Evolutionary conservation across 2,113 vertebrate genomes (phyloP), one percentile per base, ranked within the genome.

Genomic region (Ranitomeya imitator): DNA sequence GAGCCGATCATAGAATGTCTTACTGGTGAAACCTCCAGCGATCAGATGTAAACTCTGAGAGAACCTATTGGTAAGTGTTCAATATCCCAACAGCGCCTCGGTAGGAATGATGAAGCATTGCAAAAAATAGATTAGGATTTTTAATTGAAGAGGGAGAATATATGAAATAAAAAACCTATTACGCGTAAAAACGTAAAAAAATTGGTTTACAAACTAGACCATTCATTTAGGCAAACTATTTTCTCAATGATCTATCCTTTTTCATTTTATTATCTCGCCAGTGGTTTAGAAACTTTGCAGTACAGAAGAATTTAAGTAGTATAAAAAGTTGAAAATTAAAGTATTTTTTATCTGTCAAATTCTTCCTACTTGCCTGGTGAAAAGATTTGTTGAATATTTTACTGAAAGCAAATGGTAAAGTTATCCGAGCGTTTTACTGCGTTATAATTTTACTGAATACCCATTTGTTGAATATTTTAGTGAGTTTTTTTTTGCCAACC

Each of bases 331-430:
- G 0, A 78, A 90, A 93, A 92, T 91, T 90, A 91, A 92, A 93
- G 90, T 85, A 91, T 93, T 93, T 93, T 90, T 83, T 92, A 91
- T 90, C 90, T 92, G 92, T 92, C 90, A 93, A 79, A 90, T 92
- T 90, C 59, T 73, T 91, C 83, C 74, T 54, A 74, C 83, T 79
- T 76, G 31, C 26, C 45, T 90, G 65, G 93, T 92, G 90, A 90
- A 93, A 93, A 92, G 78, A 92, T 93, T 85, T 86, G 67, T 90
- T 84, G 82, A 85, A 85, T 91, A 90, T 92, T 92, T 93, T 79
- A 86, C 90, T 91, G 78, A 91, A 90, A 92, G 91, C 87, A 93
- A 92, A 92, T 89, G 65, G 86, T 16, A 86, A 86, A 91, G 87
- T 91, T 90, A 88, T 69, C 21, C 19, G 79, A 26, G 18, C 1